phyloP scores from a whole-genome alignment of 2,888 invertebrate genomes.

The Neoitamus cyanurus region DNA sequence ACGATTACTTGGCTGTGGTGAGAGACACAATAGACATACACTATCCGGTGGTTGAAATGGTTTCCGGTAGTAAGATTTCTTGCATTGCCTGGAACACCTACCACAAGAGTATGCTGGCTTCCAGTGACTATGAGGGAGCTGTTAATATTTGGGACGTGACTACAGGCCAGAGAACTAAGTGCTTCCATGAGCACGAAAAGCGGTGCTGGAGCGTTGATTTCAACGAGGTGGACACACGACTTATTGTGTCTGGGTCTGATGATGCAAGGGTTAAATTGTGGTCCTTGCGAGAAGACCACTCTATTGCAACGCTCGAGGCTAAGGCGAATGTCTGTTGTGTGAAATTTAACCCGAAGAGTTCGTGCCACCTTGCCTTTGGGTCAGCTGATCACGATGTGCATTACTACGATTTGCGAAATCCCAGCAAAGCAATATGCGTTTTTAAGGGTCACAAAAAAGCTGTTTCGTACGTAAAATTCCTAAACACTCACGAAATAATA shows the following conservation, averaged over 20 bases:
- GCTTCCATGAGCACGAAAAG: slow-evolving; percentile 91
- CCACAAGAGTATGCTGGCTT: slow-evolving; percentile 87
- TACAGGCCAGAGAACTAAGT: slow-evolving; percentile 78
- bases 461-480: slow-evolving; percentile 93
- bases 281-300: slow-evolving; percentile 88
- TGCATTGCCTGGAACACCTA: slow-evolving; percentile 95
- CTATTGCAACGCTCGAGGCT: slow-evolving; percentile 88
- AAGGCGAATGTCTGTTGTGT: slow-evolving; percentile 97
- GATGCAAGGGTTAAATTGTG: slow-evolving; percentile 94
- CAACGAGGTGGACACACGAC: slow-evolving; percentile 87
- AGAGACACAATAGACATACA: slow-evolving; percentile 90
- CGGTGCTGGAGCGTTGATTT: slow-evolving; percentile 97
- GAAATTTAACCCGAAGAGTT: slow-evolving; percentile 85
- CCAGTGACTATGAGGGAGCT: slow-evolving; percentile 94
- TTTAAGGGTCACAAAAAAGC: slow-evolving; percentile 93
- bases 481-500: slow-evolving; percentile 85
- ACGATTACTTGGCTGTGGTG: slow-evolving; percentile 87
- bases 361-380: slow-evolving; percentile 91
- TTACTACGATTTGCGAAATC: slow-evolving; percentile 91
- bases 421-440: slow-evolving; percentile 81
- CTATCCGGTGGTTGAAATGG: slow-evolving; percentile 92
- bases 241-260: slow-evolving; percentile 93
- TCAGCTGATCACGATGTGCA: slow-evolving; percentile 98
- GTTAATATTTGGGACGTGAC: slow-evolving; percentile 93
- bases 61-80: slow-evolving; percentile 91